phyloP scores from a whole-genome alignment of 2,113 vertebrate species.

The Morone chrysops region DNA sequence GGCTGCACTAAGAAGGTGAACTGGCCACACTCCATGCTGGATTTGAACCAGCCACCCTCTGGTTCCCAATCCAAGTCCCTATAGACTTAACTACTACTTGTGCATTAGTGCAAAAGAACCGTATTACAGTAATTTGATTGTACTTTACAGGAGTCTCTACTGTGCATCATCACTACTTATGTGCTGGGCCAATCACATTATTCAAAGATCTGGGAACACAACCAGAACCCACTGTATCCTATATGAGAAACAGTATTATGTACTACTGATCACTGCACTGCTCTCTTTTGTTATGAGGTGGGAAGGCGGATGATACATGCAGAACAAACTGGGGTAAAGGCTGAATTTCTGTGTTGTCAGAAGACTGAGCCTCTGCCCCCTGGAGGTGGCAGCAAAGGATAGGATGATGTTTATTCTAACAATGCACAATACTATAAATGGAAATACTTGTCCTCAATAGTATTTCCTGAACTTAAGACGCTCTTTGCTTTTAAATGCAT shows the following conservation, averaged over 20 bases:
- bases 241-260: background rate
- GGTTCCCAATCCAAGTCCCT: too few relatives aligned
- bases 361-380: constrained; percentile 20
- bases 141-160: background rate
- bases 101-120: background rate
- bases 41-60: too few relatives aligned
- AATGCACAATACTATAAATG: background rate
- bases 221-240: background rate
- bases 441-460: background rate
- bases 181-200: background rate
- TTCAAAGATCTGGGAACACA: background rate
- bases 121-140: background rate
- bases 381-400: constrained; percentile 55
- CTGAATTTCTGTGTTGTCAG: background rate
- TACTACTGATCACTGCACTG: background rate
- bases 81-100: background rate
- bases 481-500: background rate
- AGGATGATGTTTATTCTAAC: background rate
- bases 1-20: too few relatives aligned
- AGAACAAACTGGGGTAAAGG: background rate
- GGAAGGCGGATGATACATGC: background rate
- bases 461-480: background rate
- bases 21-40: too few relatives aligned
- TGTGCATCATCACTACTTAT: background rate
- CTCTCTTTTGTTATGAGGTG: background rate